Percentiles rank a stretch among this genome's conserved stretches.
These are phyloP conservation scores for Hesperia comma DNA, from an alignment of 2,888 invertebrate genomes.

Conservation along the genomic window DNA sequence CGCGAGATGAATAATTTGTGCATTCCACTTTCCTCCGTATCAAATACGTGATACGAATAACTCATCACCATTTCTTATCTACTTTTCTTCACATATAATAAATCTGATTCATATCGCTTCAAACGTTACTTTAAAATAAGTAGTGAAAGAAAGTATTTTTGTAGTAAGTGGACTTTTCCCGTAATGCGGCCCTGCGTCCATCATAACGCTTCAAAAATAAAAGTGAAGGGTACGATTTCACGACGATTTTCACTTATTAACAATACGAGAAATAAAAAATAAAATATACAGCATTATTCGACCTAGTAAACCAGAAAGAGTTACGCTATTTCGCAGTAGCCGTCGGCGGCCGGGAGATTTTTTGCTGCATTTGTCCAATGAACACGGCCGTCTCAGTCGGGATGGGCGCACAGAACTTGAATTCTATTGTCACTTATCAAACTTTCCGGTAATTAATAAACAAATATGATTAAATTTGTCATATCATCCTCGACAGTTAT, in stretches of 20 bases:
- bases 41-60: constrained; percentile 27
- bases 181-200: constrained; percentile 39
- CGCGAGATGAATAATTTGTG: constrained; percentile 23
- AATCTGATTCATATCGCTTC: constrained; percentile 3
- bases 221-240: constrained; percentile 66
- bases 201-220: constrained; percentile 47
- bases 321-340: constrained; percentile 53
- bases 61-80: constrained; percentile 11
- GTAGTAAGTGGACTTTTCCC: constrained; percentile 12
- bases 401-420: background rate
- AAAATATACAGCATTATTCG: constrained; percentile 66
- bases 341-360: constrained; percentile 59
- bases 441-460: no score
- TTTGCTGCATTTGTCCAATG: constrained; percentile 61
- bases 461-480: no score
- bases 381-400: constrained; percentile 1
- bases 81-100: constrained; percentile 1
- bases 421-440: no score
- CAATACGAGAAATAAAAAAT: constrained; percentile 57
- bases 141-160: background rate
- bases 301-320: constrained; percentile 74
- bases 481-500: no score
- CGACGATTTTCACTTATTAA: constrained; percentile 63
- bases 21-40: constrained; percentile 29
- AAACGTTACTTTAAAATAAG: constrained; percentile 2